Percentiles rank a stretch among this genome's conserved stretches.
These are phyloP conservation scores for Lytechinus pictus DNA, from an alignment of 35 echinoderm and acorn worm species.

Conservation along the genomic window DNA sequence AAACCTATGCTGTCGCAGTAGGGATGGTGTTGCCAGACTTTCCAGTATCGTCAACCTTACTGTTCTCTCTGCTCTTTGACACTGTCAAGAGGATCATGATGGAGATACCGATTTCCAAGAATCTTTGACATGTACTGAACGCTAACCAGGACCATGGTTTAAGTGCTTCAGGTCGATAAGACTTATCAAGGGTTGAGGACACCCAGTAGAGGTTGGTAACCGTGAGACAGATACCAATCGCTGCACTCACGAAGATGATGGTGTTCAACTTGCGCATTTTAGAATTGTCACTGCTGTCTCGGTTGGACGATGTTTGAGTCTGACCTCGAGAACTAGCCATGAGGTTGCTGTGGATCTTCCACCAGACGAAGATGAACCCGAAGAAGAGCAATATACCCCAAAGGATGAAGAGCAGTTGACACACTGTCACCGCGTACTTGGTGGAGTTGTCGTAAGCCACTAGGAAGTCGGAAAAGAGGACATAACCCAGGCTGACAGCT, in stretches of 20 bases:
- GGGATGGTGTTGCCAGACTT: neutral
- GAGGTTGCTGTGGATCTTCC: constrained; percentile 48
- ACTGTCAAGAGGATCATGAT: constrained; percentile 51
- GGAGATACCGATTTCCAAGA: constrained; percentile 56
- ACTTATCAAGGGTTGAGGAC: neutral
- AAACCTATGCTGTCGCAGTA: neutral
- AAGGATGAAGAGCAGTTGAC: constrained; percentile 66
- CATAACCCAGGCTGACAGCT: constrained; percentile 41
- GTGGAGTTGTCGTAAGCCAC: constrained; percentile 64
- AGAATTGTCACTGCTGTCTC: constrained; percentile 8
- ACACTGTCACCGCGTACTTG: constrained; percentile 55
- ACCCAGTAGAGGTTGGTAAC: constrained; percentile 53
- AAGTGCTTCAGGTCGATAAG: constrained; percentile 24
- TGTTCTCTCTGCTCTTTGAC: constrained; percentile 5
- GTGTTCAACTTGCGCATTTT: constrained; percentile 49
- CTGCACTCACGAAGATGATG: constrained; percentile 55
- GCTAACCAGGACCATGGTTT: constrained; percentile 56
- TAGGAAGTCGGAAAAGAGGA: constrained; percentile 62
- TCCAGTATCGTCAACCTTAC: neutral
- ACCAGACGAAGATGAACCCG: constrained; percentile 62
- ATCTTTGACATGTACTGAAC: constrained; percentile 51
- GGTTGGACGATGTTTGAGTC: constrained; percentile 4
- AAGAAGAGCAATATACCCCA: constrained; percentile 53
- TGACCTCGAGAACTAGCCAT: constrained; percentile 6
- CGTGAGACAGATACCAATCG: constrained; percentile 51